Conservation (phyloP, 2,888 invertebrate genomes). For the Acanthosepion lycidas region DNA sequence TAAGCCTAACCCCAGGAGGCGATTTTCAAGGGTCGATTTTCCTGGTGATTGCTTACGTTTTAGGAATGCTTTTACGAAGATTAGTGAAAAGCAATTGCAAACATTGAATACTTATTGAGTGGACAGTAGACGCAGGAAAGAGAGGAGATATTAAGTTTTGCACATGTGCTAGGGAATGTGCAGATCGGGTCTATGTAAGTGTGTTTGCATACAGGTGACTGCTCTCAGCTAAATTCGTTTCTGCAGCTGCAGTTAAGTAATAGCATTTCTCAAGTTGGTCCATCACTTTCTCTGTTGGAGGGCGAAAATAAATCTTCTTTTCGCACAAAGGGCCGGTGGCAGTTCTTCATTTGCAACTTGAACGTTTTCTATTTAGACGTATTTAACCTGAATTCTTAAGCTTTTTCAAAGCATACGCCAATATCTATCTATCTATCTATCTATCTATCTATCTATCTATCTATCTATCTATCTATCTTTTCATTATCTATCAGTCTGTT, state of each 20-base stretch:
- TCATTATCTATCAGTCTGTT: neutral
- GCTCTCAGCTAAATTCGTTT: neutral
- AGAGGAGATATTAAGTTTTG: too few relatives aligned
- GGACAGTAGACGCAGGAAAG: too few relatives aligned
- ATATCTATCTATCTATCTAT: neutral
- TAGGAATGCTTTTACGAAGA: neutral
- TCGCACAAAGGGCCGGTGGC: neutral
- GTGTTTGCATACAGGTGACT: neutral
- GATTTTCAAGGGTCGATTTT: neutral
- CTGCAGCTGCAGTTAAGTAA: neutral
- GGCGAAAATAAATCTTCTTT: neutral
- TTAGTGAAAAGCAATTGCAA: neutral
- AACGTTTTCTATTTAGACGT: neutral
- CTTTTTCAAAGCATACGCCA: neutral
- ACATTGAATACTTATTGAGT: too few relatives aligned
- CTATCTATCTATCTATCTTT: neutral
- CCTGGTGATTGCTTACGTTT: neutral
- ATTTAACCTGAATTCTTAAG: neutral
- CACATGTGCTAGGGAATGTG: neutral
- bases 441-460: neutral
- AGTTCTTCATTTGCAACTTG: neutral
- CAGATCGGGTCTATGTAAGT: neutral
- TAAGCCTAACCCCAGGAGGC: neutral
- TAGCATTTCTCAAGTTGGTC: constrained; percentile 2
- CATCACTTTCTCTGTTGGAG: neutral